Percentiles rank a stretch among this genome's conserved stretches.
phyloP scores from a whole-genome alignment of 1,140 invertebrate species.

The Harpegnathos saltator region DNA sequence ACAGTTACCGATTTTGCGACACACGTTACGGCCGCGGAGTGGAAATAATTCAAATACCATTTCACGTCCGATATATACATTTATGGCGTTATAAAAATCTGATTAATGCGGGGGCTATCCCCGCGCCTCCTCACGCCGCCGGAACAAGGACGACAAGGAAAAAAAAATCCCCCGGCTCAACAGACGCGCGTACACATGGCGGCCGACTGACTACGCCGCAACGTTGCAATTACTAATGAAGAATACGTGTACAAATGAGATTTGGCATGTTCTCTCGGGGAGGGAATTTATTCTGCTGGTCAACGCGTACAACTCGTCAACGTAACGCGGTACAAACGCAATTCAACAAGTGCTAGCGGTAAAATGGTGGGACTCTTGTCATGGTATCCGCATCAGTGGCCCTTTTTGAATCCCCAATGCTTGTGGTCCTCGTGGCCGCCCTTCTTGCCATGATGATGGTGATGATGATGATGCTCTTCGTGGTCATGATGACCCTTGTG shows the following conservation, averaged over 20 bases:
- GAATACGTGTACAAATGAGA: conserved; percentile 2
- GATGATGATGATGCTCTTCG: conserved; percentile 79
- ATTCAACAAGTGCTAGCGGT: conserved; percentile 22
- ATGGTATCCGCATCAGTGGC: conserved; percentile 58
- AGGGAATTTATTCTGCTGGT: conserved; percentile 29
- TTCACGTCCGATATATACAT: conserved; percentile 25
- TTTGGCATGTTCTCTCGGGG: conserved; percentile 10
- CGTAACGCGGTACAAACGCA: not conserved
- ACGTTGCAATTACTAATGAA: not conserved
- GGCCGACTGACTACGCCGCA: not conserved
- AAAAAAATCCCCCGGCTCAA: not conserved
- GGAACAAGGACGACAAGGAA: not conserved
- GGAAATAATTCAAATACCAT: conserved; percentile 52
- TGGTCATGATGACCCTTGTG: conserved; percentile 77
- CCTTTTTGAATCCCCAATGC: conserved; percentile 75
- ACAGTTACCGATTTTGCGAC: conserved; percentile 55
- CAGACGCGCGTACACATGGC: conserved; percentile 4
- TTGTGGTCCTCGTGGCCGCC: conserved; percentile 79
- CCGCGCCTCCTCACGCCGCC: not conserved
- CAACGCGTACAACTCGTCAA: conserved; percentile 35
- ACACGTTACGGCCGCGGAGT: conserved; percentile 29
- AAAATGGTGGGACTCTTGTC: not conserved
- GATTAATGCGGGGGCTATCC: conserved; percentile 31
- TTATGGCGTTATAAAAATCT: conserved; percentile 9
- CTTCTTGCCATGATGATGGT: conserved; percentile 78